Evolutionary conservation across 2,113 vertebrate genomes (phyloP).

Genomic region (Pithys albifrons): DNA sequence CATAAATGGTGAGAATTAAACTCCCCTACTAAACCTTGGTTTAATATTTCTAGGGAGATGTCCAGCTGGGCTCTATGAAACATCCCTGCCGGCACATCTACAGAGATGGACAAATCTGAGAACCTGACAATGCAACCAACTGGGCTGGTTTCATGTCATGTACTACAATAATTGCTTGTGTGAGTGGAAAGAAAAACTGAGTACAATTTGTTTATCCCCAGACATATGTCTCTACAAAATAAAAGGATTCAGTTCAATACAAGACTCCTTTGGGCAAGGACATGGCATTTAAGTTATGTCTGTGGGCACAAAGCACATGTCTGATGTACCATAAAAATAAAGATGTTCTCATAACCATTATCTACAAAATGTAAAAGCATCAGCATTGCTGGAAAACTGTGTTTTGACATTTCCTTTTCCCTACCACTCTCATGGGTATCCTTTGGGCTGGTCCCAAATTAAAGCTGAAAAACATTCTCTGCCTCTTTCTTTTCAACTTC

Average conservation of each 20-base stretch:
- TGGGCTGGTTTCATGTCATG: not conserved
- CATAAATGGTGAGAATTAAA: not conserved
- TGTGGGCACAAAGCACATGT: not conserved
- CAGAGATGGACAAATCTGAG: not conserved
- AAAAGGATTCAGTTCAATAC: not conserved
- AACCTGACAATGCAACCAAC: not conserved
- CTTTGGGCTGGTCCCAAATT: conserved; percentile 32
- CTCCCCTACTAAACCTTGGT: not conserved
- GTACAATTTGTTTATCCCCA: not conserved
- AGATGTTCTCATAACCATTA: not conserved
- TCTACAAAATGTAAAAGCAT: not conserved
- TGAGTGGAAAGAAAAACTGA: not conserved
- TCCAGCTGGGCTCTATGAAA: not conserved
- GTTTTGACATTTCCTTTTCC: conserved; percentile 35
- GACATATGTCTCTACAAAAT: not conserved
- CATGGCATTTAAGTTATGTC: conserved; percentile 20
- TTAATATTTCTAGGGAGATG: not conserved
- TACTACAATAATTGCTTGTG: not conserved
- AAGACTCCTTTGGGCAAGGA: conserved; percentile 45
- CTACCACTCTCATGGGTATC: not conserved
- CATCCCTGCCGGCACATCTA: not conserved
- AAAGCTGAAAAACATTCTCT: not conserved
- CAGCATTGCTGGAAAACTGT: not conserved
- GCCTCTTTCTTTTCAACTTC: not conserved
- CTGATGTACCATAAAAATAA: conserved; percentile 19